phyloP scores from a whole-genome alignment of 2,888 invertebrate genomes.

The Pachycephus smyrnensis region DNA sequence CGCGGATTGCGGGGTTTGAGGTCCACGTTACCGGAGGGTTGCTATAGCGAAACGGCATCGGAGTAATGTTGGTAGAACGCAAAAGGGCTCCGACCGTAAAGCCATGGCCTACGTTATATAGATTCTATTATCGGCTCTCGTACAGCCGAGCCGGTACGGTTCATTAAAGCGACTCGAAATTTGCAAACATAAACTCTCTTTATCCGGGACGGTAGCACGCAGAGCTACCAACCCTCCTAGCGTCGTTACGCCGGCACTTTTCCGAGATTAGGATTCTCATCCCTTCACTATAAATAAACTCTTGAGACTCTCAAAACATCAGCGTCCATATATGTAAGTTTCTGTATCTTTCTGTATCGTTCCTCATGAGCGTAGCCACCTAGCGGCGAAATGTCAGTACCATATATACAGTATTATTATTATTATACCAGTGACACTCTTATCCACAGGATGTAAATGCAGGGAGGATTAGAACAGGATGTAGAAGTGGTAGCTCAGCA shows the following conservation, averaged over 20 bases:
- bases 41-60: background rate
- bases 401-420: background rate
- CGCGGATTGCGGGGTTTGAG: constrained; percentile 4
- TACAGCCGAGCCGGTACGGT: constrained; percentile 13
- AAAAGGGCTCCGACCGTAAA: background rate
- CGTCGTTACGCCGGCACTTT: constrained; percentile 26
- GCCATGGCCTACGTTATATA: constrained; percentile 33
- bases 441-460: background rate
- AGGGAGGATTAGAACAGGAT: background rate
- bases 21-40: background rate
- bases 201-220: constrained; percentile 4
- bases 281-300: background rate
- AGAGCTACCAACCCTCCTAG: constrained; percentile 13
- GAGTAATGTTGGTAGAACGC: background rate
- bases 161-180: constrained; percentile 35
- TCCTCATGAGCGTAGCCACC: background rate
- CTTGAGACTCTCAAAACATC: background rate
- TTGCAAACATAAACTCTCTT: constrained; percentile 27
- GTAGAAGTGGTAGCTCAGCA: background rate
- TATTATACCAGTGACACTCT: background rate
- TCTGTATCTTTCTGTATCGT: background rate
- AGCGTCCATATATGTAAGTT: background rate
- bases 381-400: background rate
- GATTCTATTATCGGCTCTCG: constrained; percentile 51
- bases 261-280: background rate